Evolutionary conservation across 92 coral and sea anemone species (phyloP), one percentile per base, ranked within the genome.

Genomic region (Palythoa caribaeorum): DNA sequence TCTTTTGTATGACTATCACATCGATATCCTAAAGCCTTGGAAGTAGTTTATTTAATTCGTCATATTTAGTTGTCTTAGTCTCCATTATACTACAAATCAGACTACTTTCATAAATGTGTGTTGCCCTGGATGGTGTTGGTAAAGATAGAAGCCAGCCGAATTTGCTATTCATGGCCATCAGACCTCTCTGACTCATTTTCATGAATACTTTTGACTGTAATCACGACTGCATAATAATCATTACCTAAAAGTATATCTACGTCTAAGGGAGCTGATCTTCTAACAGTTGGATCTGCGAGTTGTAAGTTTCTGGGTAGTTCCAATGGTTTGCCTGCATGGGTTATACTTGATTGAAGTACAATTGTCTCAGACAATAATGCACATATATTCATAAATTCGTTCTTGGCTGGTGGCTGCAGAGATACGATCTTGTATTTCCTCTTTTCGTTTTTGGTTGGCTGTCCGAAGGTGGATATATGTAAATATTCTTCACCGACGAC

Each of bases 281-380:
- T 70, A 70, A 35, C 75, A 70, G 75, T 70, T 70, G 44, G 75
- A 70, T 70, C 75, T 70, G 75, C 75, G 44, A 70, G 75, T 70
- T 70, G 39, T 70, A 70, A 70, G 75, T 70, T 70, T 36, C 39
- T 70, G 44, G 48, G 75, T 70, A 70, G 75, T 70, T 70, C 74
- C 74, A 70, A 9, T 70, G 44, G 74, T 70, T 70, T 70, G 28
- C 44, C 28, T 70, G 47, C 9, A 28, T 28, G 28, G 28, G 47
- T 70, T 70, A 70, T 70, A 70, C 74, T 70, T 70, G 74, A 70
- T 70, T 70, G 47, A 39, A 70, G 74, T 39, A 70, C 74, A 70
- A 70, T 19, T 36, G 28, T 70, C 10, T 70, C 74, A 70, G 74
- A 36, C 74, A 70, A 38, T 7, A 70, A 70, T 70, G 74, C 74